Percentiles rank a stretch among this genome's conserved stretches.
These are phyloP conservation scores for Motacilla alba DNA, from an alignment of 2,113 vertebrate genomes.

Conservation along the genomic window DNA sequence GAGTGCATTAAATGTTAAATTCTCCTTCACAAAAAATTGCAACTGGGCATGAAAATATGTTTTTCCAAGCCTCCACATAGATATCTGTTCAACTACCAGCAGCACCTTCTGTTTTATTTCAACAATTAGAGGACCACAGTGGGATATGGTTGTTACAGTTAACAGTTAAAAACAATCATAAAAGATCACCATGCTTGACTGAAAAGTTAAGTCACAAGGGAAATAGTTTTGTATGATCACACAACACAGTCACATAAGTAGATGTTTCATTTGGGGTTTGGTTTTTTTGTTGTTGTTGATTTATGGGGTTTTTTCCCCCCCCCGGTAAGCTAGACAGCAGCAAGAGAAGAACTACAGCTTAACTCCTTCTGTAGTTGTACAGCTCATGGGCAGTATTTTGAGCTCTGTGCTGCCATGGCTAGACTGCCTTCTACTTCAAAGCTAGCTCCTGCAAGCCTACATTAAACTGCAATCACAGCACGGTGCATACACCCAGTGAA, in stretches of 20 bases:
- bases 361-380: not conserved
- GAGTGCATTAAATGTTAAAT: not conserved
- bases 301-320: not conserved
- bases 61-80: not conserved
- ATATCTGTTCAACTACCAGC: not conserved
- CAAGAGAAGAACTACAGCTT: not conserved
- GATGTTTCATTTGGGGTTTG: not conserved
- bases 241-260: not conserved
- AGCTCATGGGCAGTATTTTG: not conserved
- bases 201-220: not conserved
- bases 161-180: not conserved
- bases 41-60: not conserved
- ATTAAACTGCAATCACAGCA: not conserved
- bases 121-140: not conserved
- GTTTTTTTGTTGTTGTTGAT: not conserved
- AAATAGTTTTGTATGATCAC: not conserved
- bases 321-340: not conserved
- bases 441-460: not conserved
- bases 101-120: not conserved
- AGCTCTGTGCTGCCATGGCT: not conserved
- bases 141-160: not conserved
- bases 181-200: not conserved
- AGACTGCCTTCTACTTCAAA: not conserved
- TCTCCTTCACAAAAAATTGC: not conserved
- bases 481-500: not conserved